phyloP scores from a whole-genome alignment of 2,888 invertebrate genomes.

The Oligia strigilis region DNA sequence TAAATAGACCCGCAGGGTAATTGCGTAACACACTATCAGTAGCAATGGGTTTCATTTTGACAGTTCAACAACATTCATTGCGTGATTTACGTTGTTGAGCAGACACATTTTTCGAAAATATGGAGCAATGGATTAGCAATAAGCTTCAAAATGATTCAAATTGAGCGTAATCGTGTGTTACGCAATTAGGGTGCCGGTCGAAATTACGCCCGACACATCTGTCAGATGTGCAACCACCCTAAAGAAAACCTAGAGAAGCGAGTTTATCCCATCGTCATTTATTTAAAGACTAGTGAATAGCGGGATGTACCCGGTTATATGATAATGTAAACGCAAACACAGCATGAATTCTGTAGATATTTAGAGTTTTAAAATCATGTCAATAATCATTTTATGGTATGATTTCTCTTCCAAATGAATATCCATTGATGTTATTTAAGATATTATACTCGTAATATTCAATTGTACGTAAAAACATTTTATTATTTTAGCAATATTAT shows the following conservation, averaged over 20 bases:
- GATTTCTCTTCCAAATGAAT: constrained; percentile 25
- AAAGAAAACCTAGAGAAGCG: neutral
- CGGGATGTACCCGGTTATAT: neutral
- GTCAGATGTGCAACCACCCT: neutral
- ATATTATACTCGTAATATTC: constrained; percentile 21
- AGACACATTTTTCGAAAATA: too few relatives aligned
- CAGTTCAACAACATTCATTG: too few relatives aligned
- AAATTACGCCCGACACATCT: neutral
- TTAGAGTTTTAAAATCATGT: constrained; percentile 12
- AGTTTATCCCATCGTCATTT: constrained; percentile 21
- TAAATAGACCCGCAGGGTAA: neutral
- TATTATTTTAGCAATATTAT: constrained; percentile 25
- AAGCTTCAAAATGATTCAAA: too few relatives aligned
- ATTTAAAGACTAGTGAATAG: constrained; percentile 13
- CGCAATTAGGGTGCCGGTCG: neutral
- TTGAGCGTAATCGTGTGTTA: too few relatives aligned
- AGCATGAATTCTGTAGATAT: constrained; percentile 22
- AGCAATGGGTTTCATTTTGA: too few relatives aligned
- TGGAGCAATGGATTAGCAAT: too few relatives aligned
- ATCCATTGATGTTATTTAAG: neutral
- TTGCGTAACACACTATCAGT: too few relatives aligned
- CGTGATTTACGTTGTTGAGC: too few relatives aligned
- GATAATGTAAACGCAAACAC: neutral
- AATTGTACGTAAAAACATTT: constrained; percentile 13
- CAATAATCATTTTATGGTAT: constrained; percentile 2